A percentile compares a stretch with the other conserved stretches of the same genome.
These are phyloP conservation scores for Heliconius aoede DNA, from an alignment of 2,888 invertebrate species.

Conservation along the genomic window DNA sequence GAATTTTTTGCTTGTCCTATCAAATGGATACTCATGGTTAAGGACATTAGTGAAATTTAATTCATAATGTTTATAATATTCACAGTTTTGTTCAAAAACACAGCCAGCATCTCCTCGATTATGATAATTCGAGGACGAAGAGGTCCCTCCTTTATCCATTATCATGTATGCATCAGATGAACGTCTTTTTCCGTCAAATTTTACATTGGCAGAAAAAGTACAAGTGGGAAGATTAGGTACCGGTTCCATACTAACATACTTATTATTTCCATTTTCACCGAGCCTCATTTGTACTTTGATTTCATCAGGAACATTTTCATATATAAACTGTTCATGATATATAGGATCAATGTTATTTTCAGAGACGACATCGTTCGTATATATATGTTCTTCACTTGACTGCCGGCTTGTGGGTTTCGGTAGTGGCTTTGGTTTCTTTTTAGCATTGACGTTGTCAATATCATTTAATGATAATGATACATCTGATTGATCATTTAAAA, in stretches of 20 bases:
- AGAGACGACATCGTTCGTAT: background rate
- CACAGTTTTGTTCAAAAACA: constrained; percentile 55
- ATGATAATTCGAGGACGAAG: constrained; percentile 52
- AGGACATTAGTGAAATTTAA: constrained; percentile 56
- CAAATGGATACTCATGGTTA: constrained; percentile 60
- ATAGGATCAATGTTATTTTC: background rate
- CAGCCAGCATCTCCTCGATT: constrained; percentile 63
- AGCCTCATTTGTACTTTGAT: constrained; percentile 50
- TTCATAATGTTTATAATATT: constrained; percentile 58
- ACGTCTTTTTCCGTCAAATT: constrained; percentile 8
- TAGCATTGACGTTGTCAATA: constrained; percentile 25
- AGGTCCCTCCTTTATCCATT: background rate
- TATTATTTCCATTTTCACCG: constrained; percentile 42
- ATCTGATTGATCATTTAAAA: background rate
- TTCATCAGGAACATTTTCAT: constrained; percentile 59
- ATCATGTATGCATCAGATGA: constrained; percentile 6
- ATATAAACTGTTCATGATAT: constrained; percentile 14
- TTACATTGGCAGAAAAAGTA: background rate
- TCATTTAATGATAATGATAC: constrained; percentile 1
- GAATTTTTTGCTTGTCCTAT: constrained; percentile 42
- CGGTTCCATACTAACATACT: constrained; percentile 20
- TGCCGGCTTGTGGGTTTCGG: constrained; percentile 34
- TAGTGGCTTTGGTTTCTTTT: constrained; percentile 45
- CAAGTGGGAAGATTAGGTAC: background rate
- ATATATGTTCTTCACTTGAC: background rate